phyloP scores from a whole-genome alignment of 2,888 invertebrate species.

The Drosophila subquinaria region DNA sequence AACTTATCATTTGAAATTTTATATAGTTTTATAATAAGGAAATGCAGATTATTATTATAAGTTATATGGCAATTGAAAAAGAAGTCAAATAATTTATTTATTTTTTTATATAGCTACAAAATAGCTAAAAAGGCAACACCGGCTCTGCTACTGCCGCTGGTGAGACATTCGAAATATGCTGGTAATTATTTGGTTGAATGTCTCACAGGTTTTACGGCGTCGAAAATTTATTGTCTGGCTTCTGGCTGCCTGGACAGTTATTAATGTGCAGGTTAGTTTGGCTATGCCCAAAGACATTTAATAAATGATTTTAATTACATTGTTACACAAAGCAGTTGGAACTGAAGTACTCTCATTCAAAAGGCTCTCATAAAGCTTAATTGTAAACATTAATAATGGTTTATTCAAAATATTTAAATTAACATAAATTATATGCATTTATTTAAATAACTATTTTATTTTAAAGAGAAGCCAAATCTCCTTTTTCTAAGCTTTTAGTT shows the following conservation, averaged over 20 bases:
- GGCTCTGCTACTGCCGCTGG: constrained; percentile 25
- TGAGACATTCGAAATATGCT: constrained; percentile 78
- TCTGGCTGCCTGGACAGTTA: constrained; percentile 52
- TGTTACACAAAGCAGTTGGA: constrained; percentile 15
- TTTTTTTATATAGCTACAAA: too few relatives aligned
- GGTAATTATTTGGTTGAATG: constrained; percentile 81
- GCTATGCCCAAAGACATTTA: constrained; percentile 25
- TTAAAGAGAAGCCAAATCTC: neutral
- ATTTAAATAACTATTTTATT: neutral
- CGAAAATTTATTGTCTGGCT: constrained; percentile 65
- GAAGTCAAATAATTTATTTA: too few relatives aligned
- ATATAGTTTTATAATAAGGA: too few relatives aligned
- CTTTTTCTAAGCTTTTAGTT: neutral
- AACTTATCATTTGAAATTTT: too few relatives aligned
- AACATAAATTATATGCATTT: neutral
- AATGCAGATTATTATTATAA: too few relatives aligned
- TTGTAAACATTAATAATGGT: neutral
- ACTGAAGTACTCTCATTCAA: neutral
- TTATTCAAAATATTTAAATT: constrained; percentile 2
- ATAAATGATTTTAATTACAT: constrained; percentile 52
- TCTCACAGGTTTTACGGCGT: constrained; percentile 68
- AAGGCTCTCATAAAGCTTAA: neutral
- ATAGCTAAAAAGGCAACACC: neutral
- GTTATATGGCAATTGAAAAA: too few relatives aligned
- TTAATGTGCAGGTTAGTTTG: constrained; percentile 71